Base-by-base conservation (phyloP, 2,113 vertebrate species). In the Callaeas wilsoni region DNA sequence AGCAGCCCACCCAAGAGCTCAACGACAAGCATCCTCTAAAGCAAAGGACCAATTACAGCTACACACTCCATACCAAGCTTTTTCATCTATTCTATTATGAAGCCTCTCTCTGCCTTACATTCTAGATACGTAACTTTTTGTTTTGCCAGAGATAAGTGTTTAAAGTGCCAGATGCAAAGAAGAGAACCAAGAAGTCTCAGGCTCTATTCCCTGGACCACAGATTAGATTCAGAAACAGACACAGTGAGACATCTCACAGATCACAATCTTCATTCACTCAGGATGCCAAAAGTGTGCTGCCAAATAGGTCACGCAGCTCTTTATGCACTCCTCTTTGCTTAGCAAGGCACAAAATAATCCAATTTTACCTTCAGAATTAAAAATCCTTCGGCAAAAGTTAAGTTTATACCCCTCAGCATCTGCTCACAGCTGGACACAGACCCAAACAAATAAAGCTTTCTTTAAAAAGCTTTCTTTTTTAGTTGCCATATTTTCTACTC, bases 291-390 rank as follows among this genome's bases (percentile, higher is more conserved):
- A 81, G 7, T 1, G 10, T 39, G 47, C 62, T 95, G 69, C 82
- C 82, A 90, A 91, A 73, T 53, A 56, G 53, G 49, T 49, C 85
- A 52, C 2, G 33, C 13, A 49, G 2, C 3, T 82, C 78, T 76
- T 69, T 23, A 60, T 12, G 5, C 69, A 19, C 30, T 71, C 53
- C 22, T 79, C 65, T 63, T 46, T 3, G 1, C 13, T 10, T 50
- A 33, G 29, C 70, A 78, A 89, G 50, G 49, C 74, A 93, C 27
- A 77, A 87, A 91, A 78, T 33, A 63, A 60, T 67, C 47, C 49
- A 82, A 46, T 75, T 79, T 71, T 75, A 90, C 67, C 44, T 49
- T 83, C 57, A 68, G 18, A 91, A 49, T 63, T 70, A 84, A 55
- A 89, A 80, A 87, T 44, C 56, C 50, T 76, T 71, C 76, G 47